Base-by-base conservation (phyloP, 64 coral and sea anemone species). In the Anthopleura sola region DNA sequence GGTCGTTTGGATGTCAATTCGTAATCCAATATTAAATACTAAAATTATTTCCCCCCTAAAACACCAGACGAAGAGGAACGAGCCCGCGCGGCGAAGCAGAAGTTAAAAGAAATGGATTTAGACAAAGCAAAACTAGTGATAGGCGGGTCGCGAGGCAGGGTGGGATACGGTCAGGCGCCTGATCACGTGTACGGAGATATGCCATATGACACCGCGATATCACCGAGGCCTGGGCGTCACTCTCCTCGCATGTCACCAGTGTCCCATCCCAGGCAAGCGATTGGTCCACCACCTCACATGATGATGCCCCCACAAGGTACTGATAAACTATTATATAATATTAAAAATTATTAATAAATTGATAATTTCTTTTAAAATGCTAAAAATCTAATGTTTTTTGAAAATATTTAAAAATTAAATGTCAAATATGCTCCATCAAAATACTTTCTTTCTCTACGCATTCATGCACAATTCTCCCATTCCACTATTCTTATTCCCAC, bases 101-200 rank as follows among this genome's bases (percentile, higher is more conserved):
- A 89, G 44, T 31, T 87, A 19, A 85, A 84, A 32, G 94, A 96
- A 20, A 82, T 95, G 53, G 94, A 96, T 10, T 51, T 78, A 1
- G 50, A 82, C 7, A 92, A 86, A 84, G 83, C 90, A 32, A 96
- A 96, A 80, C 68, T 96, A n/a, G 90, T 96, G 0, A 86, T 96
- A 38, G 90, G 90, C 79, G 90, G 94, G 16, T 83, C 94, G 2
- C 91, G 88, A 87, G 94, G 94, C n/a, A 77, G 94, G 68, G 75
- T 92, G 81, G 87, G 86, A 79, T 96, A 96, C 83, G 94, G 94
- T 17, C 94, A 92, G 26, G 94, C 87, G 23, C 90, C 94, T 60
- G 94, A 96, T 51, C 71, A 90, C 79, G 87, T 58, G 17, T 96
- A 87, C 55, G 88, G 80, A 26, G 90, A 84, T 20, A 78, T 85